Evolutionary conservation across 2,113 vertebrate genomes (phyloP), one percentile per base, ranked within the genome.

Genomic region (Phalacrocorax brasilianus): DNA sequence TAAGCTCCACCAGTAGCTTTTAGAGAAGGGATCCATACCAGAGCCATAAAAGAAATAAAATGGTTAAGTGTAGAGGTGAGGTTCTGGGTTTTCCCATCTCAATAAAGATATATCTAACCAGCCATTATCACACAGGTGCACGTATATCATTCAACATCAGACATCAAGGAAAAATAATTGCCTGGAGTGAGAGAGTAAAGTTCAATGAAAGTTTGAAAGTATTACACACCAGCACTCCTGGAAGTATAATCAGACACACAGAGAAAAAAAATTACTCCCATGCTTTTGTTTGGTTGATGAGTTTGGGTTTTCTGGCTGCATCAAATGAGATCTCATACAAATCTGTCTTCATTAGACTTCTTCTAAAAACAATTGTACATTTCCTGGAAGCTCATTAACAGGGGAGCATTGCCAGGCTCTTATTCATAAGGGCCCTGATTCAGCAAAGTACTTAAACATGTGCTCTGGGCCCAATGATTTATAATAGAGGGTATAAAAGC

Each of bases 281-380:
- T 95, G 91, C 74, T 96, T 96, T 94, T 89, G 83, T 96, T 97
- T 93, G 68, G 76, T 96, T 95, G 91, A 97, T 96, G 97, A 97
- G 96, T 97, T 98, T 97, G 95, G 91, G 81, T 97, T 96, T 98
- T 87, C 88, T 95, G 95, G 70, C 86, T 95, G 92, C 97, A 95
- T 97, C 97, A 95, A 97, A 97, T 97, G 96, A 96, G 95, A 96
- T 93, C 55, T 91, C 92, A 90, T 95, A 96, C 94, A 96, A 98
- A 98, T 98, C 95, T 68, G 14, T 98, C 98, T 98, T 98, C 98
- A 98, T 98, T 98, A 98, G 87, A 72, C 83, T 96, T 92, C 94
- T 96, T 97, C 78, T 97, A 97, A 98, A 97, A 96, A 97, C 81
- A 95, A 95, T 79, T 91, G 94, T 94, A 94, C 91, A 82, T 97